These are phyloP conservation scores for Clarias gariepinus DNA, from an alignment of 2,113 vertebrate genomes.

Conservation along the genomic window DNA sequence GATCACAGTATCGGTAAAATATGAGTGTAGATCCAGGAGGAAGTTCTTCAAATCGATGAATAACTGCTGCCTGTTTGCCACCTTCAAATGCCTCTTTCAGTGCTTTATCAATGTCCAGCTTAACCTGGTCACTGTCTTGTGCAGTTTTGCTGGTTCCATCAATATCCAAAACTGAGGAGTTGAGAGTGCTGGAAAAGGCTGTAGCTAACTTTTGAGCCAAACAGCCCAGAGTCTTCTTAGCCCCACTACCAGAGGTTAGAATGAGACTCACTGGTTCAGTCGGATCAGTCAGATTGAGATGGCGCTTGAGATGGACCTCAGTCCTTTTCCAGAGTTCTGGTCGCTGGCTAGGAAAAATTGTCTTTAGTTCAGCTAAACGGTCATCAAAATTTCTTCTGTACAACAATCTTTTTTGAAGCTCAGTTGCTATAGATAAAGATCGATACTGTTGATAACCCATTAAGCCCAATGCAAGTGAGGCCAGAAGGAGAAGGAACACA, in stretches of 20 bases:
- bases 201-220: conserved; percentile 75
- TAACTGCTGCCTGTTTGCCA: conserved; percentile 76
- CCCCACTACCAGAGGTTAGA: conserved; percentile 76
- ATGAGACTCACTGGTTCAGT: conserved; percentile 85
- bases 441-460: conserved; percentile 29
- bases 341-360: conserved; percentile 80
- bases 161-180: conserved; percentile 71
- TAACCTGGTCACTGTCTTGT: conserved; percentile 80
- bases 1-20: conserved; percentile 97
- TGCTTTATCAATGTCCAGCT: conserved; percentile 79
- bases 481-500: conserved; percentile 29
- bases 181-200: conserved; percentile 72
- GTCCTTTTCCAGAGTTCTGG: conserved; percentile 81
- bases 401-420: neutral
- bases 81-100: conserved; percentile 78
- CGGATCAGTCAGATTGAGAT: conserved; percentile 75
- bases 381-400: conserved; percentile 25
- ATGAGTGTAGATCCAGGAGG: conserved; percentile 89
- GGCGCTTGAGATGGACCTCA: conserved; percentile 78
- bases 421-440: neutral
- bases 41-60: conserved; percentile 86
- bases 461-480: conserved; percentile 22
- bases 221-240: conserved; percentile 79
- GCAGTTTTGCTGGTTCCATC: conserved; percentile 66
- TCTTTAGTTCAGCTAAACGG: conserved; percentile 70